Base-by-base conservation (phyloP, 2,797 vertebrate species). In the Neoniphon sammara region DNA sequence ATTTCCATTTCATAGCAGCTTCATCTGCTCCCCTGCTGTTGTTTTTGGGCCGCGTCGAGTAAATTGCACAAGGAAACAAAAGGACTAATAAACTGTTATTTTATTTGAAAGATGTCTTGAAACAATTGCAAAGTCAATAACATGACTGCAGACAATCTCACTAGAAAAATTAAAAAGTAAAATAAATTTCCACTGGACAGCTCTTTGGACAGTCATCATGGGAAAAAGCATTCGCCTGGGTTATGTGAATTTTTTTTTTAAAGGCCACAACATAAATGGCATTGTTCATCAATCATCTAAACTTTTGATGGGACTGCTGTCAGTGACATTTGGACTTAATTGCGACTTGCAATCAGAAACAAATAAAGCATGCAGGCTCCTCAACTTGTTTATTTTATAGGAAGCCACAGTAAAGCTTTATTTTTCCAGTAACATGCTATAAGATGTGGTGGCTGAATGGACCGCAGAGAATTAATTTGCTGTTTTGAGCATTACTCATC, bases 331-430 rank as follows among this genome's bases (percentile, higher is more conserved):
- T 80, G 54, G 77, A 71, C 39, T 66, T 34, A 34, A 54, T 57
- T 21, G 27, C 67, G 52, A 69, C 55, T 80, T 84, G 18, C 27
- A 75, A 61, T 83, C 66, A 76, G 44, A 86, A 83, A 75, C 58
- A 81, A 81, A 85, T 76, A 73, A 85, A 84, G 30, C 73, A 67
- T 42, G 63, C 54, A 78, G 58, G 30, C 66, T 74, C 54, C 54
- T 20, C 66, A 56, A 67, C 62, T 83, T 86, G 79, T 86, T 80
- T 81, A 77, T 88, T 88, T 91, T 74, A 76, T 44, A 36, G 42
- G 21, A 77, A 80, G 70, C 87, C 87, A 87, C 85, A 87, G 80
- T 46, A 82, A 85, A 70, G 65, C 27, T 63, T 39, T 78, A 23
- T 21, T 71, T 81, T 90, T 82, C 83, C 88, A 87, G 81, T 63